phyloP scores from a whole-genome alignment of 2,113 vertebrate species.

The Ondatra zibethicus region DNA sequence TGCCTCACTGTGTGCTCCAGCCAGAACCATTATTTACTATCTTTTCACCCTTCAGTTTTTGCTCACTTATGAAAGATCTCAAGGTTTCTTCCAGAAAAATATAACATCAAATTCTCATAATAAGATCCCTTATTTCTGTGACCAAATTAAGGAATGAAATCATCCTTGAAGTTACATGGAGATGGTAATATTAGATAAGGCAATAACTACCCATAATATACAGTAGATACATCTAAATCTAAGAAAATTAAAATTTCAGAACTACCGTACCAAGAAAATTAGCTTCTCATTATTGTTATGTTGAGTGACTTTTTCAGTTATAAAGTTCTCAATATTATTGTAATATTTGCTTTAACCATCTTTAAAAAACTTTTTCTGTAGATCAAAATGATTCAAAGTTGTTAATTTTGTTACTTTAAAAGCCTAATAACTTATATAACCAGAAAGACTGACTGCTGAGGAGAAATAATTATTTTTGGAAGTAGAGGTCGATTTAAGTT shows the following conservation, averaged over 20 bases:
- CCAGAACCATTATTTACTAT: neutral
- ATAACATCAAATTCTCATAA: neutral
- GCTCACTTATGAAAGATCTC: neutral
- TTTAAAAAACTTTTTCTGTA: neutral
- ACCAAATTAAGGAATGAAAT: neutral
- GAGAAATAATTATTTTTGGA: conserved; percentile 80
- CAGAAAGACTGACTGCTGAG: conserved; percentile 12
- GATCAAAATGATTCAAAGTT: neutral
- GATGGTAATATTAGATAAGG: conserved; percentile 12
- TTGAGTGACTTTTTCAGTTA: conserved; percentile 79
- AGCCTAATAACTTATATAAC: conserved; percentile 77
- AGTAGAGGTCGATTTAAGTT: conserved; percentile 78
- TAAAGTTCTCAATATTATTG: conserved; percentile 73
- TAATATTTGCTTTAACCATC: conserved; percentile 58
- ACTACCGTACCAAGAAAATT: conserved; percentile 73
- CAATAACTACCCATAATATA: neutral
- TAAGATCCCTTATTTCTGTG: neutral
- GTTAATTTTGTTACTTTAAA: neutral
- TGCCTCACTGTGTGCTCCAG: neutral
- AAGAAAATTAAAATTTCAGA: conserved; percentile 65
- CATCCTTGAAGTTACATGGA: neutral
- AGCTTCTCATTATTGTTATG: conserved; percentile 76
- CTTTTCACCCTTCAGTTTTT: neutral
- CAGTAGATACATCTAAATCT: conserved; percentile 54
- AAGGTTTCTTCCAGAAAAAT: neutral